Evolutionary conservation across 2,797 vertebrate genomes (phyloP), one percentile per base, ranked within the genome.

Genomic region (Prionace glauca): DNA sequence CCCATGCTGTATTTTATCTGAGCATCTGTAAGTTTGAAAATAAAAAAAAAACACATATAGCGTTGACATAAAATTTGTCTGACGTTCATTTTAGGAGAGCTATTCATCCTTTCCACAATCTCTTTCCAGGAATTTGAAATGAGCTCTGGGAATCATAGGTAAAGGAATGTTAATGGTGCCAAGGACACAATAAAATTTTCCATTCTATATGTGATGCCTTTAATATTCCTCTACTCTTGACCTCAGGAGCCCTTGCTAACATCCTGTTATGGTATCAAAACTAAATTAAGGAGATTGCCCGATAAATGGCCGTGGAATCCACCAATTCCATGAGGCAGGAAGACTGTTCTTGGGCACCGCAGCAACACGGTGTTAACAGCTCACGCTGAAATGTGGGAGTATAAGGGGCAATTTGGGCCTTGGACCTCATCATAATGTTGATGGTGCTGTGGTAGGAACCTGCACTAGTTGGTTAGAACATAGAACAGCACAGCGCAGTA

Each of bases 81-180:
- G 93, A 77, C 3, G 18, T 77, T 32, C 26, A 29, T 67, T 71
- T 50, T 72, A 50, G 92, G 45, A 50, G 36, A 72, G 36, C 45
- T 74, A n/a, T 56, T 95, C 71, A 50, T 77, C 16, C 41, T 2
- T 95, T 77, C 26, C 71, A 56, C 69, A 56, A 56, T n/a, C 93
- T 77, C 26, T 24, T 77, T 95, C 71, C 93, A 95, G 41, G 69
- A 77, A 74, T 9, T 60, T 74, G 5, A 24, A 56, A 60, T 56
- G 22, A 95, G 71, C 26, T 10, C 93, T 77, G 45, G 93, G 45
- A 95, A 56, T 60, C 71, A 56, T 95, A 29, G 67, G 32, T 71
- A 77, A 95, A 77, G 93, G 93, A 95, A 95, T 56, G 71, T 95
- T 74, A 77, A 95, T 60, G 24, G 71, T 72, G 71, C 71, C 71